Evolutionary conservation across 1,140 invertebrate species (phyloP).

Genomic region (Trypoxylus dichotomus): DNA sequence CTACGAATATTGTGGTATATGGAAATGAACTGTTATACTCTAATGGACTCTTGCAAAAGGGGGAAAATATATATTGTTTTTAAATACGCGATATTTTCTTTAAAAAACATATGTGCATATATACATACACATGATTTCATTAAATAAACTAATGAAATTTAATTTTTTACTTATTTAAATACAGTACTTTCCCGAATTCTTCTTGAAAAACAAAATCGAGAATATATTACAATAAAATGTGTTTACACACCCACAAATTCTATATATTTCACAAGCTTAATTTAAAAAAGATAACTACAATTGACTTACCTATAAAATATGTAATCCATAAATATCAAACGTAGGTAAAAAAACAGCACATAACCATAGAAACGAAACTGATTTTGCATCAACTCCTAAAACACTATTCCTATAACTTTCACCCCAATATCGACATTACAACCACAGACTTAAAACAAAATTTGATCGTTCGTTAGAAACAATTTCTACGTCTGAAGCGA

Average conservation of each 20-base stretch:
- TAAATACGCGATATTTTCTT: too few species aligned
- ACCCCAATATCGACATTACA: constrained; percentile 1
- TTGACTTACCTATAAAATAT: background rate
- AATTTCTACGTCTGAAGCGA: background rate
- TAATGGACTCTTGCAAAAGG: too few species aligned
- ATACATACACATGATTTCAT: too few species aligned
- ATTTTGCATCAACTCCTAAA: background rate
- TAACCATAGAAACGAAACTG: constrained; percentile 18
- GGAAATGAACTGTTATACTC: too few species aligned
- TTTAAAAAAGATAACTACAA: background rate
- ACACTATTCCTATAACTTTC: background rate
- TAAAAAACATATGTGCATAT: too few species aligned
- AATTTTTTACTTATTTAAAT: background rate
- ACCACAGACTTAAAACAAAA: background rate
- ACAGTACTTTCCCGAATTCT: too few species aligned
- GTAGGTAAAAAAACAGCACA: background rate
- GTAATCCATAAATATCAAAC: background rate
- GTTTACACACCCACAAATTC: background rate
- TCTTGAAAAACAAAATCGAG: too few species aligned
- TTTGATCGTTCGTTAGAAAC: background rate
- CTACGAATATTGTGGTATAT: too few species aligned
- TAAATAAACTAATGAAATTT: too few species aligned
- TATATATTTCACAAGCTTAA: background rate
- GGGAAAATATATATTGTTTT: too few species aligned
- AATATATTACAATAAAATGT: too few species aligned